Percentiles rank a stretch among this genome's conserved stretches.
phyloP scores from a whole-genome alignment of 2,113 vertebrate genomes.

The Antidorcas marsupialis region DNA sequence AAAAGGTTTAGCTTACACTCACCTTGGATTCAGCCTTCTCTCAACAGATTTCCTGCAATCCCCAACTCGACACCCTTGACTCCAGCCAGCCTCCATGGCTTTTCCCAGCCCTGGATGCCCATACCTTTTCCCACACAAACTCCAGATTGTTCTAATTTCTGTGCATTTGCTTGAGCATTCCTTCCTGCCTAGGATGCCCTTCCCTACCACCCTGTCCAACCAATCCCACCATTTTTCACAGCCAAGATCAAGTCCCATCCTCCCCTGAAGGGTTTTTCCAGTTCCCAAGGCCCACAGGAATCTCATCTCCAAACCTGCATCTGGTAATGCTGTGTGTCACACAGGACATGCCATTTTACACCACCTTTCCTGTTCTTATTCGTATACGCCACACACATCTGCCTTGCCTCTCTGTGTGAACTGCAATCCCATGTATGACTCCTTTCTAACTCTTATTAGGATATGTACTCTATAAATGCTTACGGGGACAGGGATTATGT shows the following conservation, averaged over 20 bases:
- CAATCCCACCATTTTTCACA: background rate
- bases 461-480: background rate
- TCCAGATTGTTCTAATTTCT: background rate
- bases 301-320: background rate
- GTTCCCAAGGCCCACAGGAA: background rate
- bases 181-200: background rate
- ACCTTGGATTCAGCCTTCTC: accelerated
- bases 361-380: background rate
- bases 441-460: background rate
- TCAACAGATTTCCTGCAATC: background rate
- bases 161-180: background rate
- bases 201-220: background rate
- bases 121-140: background rate
- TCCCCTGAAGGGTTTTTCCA: background rate
- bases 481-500: background rate
- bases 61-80: no score
- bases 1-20: background rate
- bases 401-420: background rate
- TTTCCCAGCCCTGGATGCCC: background rate
- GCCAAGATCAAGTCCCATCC: background rate
- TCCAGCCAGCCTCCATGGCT: background rate
- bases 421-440: background rate
- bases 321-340: background rate
- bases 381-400: no score
- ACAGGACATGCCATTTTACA: background rate